phyloP scores from a whole-genome alignment of 2,888 invertebrate genomes.

The Exocentrus adspersus region DNA sequence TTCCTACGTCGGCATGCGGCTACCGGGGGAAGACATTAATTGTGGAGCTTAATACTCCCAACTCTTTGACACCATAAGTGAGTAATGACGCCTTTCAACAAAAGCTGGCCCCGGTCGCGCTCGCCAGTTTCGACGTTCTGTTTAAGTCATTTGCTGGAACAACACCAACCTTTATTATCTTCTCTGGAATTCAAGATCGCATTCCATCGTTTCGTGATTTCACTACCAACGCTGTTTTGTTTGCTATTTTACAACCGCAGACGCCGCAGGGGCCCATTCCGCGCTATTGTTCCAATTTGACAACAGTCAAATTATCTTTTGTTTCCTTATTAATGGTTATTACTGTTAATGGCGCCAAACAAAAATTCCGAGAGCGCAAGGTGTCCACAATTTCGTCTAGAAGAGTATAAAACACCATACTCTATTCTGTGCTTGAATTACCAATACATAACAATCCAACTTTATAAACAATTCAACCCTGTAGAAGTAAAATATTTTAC shows the following conservation, averaged over 20 bases:
- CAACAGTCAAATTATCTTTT: conserved; percentile 21
- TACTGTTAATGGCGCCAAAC: no score
- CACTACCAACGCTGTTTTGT: conserved; percentile 33
- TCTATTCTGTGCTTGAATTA: no score
- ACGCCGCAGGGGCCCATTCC: neutral
- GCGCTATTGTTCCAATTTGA: conserved; percentile 4
- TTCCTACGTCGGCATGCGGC: conserved; percentile 29
- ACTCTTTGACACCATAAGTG: conserved; percentile 44
- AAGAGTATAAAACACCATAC: no score
- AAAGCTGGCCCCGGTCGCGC: conserved; percentile 27
- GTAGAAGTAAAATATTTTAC: no score
- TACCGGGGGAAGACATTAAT: conserved; percentile 42
- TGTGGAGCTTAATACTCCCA: conserved; percentile 37
- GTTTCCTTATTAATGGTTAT: neutral
- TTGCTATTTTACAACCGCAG: conserved; percentile 23
- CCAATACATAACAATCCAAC: no score
- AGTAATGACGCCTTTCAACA: conserved; percentile 39
- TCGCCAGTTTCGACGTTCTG: conserved; percentile 33
- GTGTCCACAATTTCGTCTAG: no score
- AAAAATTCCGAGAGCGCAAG: no score
- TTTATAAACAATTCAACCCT: no score
- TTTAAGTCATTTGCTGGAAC: conserved; percentile 39
- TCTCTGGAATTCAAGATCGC: conserved; percentile 41
- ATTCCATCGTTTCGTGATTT: conserved; percentile 40
- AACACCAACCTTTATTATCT: conserved; percentile 34